Base-by-base conservation (phyloP, 1,140 invertebrate species). In the Dendroctonus ponderosae region DNA sequence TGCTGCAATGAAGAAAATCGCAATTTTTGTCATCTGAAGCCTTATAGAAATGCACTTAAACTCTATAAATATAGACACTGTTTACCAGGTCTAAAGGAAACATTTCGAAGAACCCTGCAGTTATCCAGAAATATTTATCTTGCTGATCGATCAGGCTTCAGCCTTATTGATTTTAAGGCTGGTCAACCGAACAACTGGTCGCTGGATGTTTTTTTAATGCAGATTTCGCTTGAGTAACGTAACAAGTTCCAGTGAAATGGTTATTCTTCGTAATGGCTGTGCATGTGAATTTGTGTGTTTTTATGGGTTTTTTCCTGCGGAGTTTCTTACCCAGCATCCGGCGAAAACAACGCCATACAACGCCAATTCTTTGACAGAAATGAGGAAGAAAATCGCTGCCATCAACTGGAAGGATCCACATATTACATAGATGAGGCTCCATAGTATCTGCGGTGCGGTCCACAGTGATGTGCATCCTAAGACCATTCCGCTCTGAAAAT, bases 321-420 rank as follows among this genome's bases (percentile, higher is more conserved):
- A 9, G 26, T 60, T 60, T 15, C 48, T 81, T 75, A 82, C 82
- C 80, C 80, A 81, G 66, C 77, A 69, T 69, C 81, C 82, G 41
- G 80, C 79, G 71, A 79, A 78, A 54, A 83, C 71, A 62, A 82
- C 81, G 52, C 77, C 78, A 38, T 79, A 78, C 9, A 82, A 70
- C 52, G 76, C 74, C 37, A 82, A 74, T 11, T 80, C 74, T 44
- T 80, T 80, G 14, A 82, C 69, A 8, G 79, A 81, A 62, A 82
- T 75, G 8, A 81, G 66, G 72, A 81, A 82, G 70, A 82, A 82
- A 26, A 82, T 79, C 41, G 80, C 81, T 9, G 78, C 75, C 12
- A 82, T 78, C 51, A 83, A 67, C 72, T 83, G 82, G 11, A 77
- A 75, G 48, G 80, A 75, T 39, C 81, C 82, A 57, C 75, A 76